Conservation (phyloP, 2,888 invertebrate species). For the Thyatira batis region DNA sequence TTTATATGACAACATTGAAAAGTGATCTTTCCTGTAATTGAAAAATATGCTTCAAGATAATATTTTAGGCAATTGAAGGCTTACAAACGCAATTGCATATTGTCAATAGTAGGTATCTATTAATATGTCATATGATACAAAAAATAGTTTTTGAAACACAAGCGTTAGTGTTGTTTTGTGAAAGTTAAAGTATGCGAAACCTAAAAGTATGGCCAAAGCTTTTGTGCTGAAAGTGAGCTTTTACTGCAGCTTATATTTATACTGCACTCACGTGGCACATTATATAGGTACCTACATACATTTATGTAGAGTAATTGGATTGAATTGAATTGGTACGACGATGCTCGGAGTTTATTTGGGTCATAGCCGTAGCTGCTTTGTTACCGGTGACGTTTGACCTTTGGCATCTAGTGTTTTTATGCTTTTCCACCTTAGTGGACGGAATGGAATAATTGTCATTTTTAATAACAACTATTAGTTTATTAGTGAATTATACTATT, state of each 20-base stretch:
- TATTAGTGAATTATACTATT: slow-evolving; percentile 15
- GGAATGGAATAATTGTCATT: slow-evolving; percentile 46
- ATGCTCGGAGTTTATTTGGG: slow-evolving; percentile 66
- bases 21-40: no score
- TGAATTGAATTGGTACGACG: slow-evolving; percentile 66
- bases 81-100: no score
- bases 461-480: no score
- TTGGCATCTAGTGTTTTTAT: slow-evolving; percentile 32
- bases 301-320: slow-evolving; percentile 65
- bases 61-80: no score
- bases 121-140: no score
- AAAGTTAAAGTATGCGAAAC: neutral
- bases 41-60: no score
- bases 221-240: neutral
- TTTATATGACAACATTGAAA: no score
- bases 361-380: slow-evolving; percentile 51
- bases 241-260: slow-evolving; percentile 2
- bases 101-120: no score
- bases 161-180: no score
- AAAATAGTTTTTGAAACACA: no score
- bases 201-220: neutral
- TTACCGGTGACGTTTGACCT: slow-evolving; percentile 53
- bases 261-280: slow-evolving; percentile 10
- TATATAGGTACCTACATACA: slow-evolving; percentile 20
- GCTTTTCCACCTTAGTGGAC: slow-evolving; percentile 38